Conservation (phyloP, 2,888 invertebrate genomes). For the Epinotia brunnichana region DNA sequence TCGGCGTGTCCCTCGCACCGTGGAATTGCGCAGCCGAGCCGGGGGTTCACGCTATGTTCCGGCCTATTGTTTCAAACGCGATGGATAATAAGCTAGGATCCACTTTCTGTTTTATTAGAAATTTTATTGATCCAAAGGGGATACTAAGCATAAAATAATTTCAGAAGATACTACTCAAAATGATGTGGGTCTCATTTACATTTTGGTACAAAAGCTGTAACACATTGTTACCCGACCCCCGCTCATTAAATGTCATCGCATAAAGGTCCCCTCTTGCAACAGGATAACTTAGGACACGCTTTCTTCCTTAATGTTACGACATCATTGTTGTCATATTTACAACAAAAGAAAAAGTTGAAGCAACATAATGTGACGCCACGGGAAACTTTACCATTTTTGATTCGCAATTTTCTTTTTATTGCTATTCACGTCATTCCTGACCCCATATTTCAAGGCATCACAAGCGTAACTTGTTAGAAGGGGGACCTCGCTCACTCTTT, state of each 20-base stretch:
- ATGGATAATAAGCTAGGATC: constrained; percentile 14
- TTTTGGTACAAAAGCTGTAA: constrained; percentile 21
- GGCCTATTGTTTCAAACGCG: constrained; percentile 34
- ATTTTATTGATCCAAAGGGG: constrained; percentile 7
- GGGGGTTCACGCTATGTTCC: constrained; percentile 4
- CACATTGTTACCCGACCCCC: constrained; percentile 11
- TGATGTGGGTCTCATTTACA: constrained; percentile 25
- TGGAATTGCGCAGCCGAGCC: not conserved
- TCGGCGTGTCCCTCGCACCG: not conserved
- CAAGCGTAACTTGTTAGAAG: constrained; percentile 40
- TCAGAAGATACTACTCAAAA: not conserved
- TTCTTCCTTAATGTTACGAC: constrained; percentile 19
- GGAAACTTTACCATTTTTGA: constrained; percentile 41
- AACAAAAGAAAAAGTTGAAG: constrained; percentile 12
- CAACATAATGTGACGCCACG: constrained; percentile 20
- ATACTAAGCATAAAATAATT: constrained; percentile 22
- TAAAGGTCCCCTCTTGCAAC: constrained; percentile 25
- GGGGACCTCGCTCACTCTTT: constrained; percentile 43
- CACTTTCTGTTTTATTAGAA: constrained; percentile 19
- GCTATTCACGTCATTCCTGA: constrained; percentile 45
- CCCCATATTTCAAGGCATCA: constrained; percentile 46
- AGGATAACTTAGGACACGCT: constrained; percentile 16
- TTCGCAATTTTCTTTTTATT: constrained; percentile 46
- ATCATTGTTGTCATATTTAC: constrained; percentile 18
- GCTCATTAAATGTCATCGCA: constrained; percentile 15